Evolutionary conservation across 2,888 invertebrate genomes (phyloP).

Genomic region (Lycophotia porphyrea): DNA sequence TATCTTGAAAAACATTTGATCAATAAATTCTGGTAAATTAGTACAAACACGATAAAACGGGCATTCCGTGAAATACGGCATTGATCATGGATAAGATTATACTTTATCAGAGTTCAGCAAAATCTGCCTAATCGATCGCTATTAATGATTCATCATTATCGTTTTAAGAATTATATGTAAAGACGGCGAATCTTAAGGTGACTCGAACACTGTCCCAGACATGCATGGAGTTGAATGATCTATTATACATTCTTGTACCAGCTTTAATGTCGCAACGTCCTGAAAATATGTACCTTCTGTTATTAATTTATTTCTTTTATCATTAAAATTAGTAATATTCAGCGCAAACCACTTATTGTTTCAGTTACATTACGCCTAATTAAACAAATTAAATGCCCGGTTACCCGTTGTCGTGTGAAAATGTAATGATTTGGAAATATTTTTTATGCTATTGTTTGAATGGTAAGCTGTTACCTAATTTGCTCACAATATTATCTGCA

Average conservation of each 20-base stretch:
- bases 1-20: conserved; percentile 14
- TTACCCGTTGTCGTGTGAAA: conserved; percentile 49
- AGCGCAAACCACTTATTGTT: conserved; percentile 45
- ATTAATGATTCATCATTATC: conserved; percentile 55
- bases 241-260: conserved; percentile 19
- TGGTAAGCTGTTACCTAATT: conserved; percentile 28
- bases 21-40: conserved; percentile 27
- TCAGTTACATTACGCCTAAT: conserved; percentile 35
- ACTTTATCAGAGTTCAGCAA: conserved; percentile 22
- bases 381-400: conserved; percentile 34
- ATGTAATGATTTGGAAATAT: conserved; percentile 46
- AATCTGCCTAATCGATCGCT: conserved; percentile 31
- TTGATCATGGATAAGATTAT: conserved; percentile 38
- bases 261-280: conserved; percentile 20
- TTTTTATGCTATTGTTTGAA: conserved; percentile 43
- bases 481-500: conserved; percentile 33
- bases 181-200: conserved; percentile 30
- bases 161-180: conserved; percentile 4
- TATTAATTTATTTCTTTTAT: conserved; percentile 5
- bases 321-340: conserved; percentile 12
- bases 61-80: conserved; percentile 31
- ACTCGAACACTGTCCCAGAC: conserved; percentile 32
- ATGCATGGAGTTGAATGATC: conserved; percentile 34
- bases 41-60: conserved; percentile 31
- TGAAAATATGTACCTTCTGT: conserved; percentile 22